Evolutionary conservation across 2,888 invertebrate species (phyloP), one percentile per base, ranked within the genome.

Genomic region (Mylabris sibirica): DNA sequence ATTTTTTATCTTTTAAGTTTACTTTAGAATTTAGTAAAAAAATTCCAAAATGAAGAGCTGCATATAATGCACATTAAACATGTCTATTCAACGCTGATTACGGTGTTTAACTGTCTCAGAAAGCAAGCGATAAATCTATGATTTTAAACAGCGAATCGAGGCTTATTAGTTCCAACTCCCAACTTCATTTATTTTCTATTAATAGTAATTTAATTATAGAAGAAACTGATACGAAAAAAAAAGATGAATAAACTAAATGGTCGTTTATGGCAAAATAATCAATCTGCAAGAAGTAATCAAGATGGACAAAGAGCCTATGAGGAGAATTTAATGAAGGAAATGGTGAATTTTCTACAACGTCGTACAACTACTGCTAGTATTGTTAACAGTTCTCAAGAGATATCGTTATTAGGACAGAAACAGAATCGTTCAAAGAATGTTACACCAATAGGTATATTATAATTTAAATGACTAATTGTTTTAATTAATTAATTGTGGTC

Each of bases 271-370:
- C 91, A 91, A 71, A 86, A 90, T 22, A 91, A 92, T 75, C 85
- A 93, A 66, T 92, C 93, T 0, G 92, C 94, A 4, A 89, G 95
- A 75, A 93, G 92, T 79, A 96, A 96, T 86, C 95, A 96, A 83
- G 95, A 96, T 83, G 92, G 93, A 78, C 96, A 95, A 83, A 86
- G 96, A 5, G 91, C 95, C 69, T 92, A 90, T 80, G 95, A 96
- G 83, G 95, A 95, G 85, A 89, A 89, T 73, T 89, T 92, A 0
- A 89, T 92, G 74, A 86, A 90, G 63, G 90, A 91, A 83, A 92
- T 93, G 88, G 86, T 89, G 14, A 82, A 87, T 5, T 85, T 91
- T 20, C 85, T 92, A 69, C 89, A 89, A 0, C 86, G 88, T 66
- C 85, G 85, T 60, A 78, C 76, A 20, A 59, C 76, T n/a, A n/a